These are phyloP conservation scores for Aplochiton taeniatus DNA, from an alignment of 2,797 vertebrate genomes.

Conservation along the genomic window DNA sequence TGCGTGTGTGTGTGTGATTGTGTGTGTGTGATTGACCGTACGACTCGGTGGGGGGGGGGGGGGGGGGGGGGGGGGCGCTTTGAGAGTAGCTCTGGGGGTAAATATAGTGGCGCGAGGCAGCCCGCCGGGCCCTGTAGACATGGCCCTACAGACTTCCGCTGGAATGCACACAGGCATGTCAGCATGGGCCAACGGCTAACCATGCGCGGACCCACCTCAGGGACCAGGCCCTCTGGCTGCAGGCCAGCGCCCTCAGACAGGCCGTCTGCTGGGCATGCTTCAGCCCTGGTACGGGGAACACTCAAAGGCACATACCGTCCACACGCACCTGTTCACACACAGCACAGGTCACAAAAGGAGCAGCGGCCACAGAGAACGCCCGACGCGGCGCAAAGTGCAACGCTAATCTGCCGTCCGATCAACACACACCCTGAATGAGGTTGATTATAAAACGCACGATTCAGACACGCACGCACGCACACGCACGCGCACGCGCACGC, in stretches of 20 bases:
- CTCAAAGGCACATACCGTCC: no score
- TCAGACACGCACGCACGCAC: background rate
- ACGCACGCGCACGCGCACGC: background rate
- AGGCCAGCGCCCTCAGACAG: conserved; percentile 52
- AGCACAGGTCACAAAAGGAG: background rate
- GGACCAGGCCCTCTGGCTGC: conserved; percentile 47
- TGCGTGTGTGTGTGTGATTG: no score
- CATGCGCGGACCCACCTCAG: conserved; percentile 54
- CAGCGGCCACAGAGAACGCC: background rate
- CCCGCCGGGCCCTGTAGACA: conserved; percentile 50
- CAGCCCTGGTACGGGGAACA: no score
- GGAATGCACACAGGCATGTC: conserved; percentile 65
- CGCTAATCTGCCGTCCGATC: background rate
- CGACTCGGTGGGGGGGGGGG: conserved; percentile 7
- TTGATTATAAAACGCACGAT: background rate
- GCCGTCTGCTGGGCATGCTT: conserved; percentile 30
- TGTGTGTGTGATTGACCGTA: conserved; percentile 7
- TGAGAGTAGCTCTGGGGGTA: conserved; percentile 55
- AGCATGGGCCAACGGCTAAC: conserved; percentile 38
- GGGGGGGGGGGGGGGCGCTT: conserved; percentile 39
- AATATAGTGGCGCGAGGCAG: conserved; percentile 66
- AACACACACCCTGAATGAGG: background rate
- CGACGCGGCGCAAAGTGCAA: background rate
- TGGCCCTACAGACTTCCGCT: conserved; percentile 55
- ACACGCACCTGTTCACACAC: no score